Percentiles rank a stretch among this genome's conserved stretches.
These are phyloP conservation scores for Catagonus wagneri DNA, from an alignment of 2,113 vertebrate genomes.

Conservation along the genomic window DNA sequence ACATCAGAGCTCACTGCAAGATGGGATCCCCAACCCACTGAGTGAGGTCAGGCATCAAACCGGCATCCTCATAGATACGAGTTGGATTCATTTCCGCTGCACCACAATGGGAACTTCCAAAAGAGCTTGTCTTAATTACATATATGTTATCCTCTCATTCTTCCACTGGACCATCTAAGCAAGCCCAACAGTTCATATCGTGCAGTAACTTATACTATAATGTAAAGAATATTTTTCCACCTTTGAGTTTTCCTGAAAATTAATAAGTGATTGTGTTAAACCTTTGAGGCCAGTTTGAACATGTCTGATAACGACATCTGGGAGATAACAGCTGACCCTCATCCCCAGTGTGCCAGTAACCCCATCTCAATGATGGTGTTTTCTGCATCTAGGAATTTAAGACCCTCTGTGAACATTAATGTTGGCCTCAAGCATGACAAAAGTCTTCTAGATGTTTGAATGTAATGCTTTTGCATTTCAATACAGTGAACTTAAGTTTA, in stretches of 20 bases:
- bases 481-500: neutral
- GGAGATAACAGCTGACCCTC: neutral
- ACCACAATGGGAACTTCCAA: neutral
- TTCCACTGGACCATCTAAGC: neutral
- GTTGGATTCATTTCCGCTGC: no score
- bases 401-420: neutral
- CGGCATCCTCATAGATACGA: no score
- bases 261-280: neutral
- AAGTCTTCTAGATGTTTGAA: neutral
- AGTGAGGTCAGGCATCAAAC: no score
- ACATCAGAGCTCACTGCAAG: no score
- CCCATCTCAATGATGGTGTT: neutral
- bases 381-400: neutral
- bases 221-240: neutral
- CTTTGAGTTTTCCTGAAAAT: neutral
- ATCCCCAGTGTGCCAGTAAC: rapidly evolving
- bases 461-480: neutral
- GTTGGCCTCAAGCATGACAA: neutral
- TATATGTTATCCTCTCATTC: neutral
- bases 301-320: neutral
- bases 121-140: neutral
- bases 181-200: neutral
- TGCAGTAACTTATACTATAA: neutral
- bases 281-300: neutral
- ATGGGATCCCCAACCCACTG: no score